These are phyloP conservation scores for Argyra leucocephala DNA, from an alignment of 2,888 invertebrate species.

Conservation along the genomic window DNA sequence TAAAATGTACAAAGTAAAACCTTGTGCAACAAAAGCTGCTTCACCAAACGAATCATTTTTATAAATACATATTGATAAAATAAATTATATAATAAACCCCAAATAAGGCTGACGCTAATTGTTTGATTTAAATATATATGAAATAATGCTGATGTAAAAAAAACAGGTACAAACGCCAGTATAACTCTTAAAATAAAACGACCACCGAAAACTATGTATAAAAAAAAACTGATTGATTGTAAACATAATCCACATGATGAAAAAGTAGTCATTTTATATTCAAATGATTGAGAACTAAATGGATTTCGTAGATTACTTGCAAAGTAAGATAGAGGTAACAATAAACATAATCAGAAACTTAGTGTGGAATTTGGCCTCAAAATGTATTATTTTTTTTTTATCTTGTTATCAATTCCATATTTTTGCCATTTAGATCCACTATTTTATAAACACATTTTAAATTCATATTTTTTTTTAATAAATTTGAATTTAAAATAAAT, in stretches of 20 bases:
- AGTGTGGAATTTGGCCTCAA: conserved; percentile 54
- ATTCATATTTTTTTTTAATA: too few species aligned
- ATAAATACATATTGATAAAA: conserved; percentile 38
- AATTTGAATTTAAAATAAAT: too few species aligned
- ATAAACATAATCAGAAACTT: conserved; percentile 61
- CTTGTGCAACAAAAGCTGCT: conserved; percentile 60
- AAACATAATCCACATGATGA: conserved; percentile 48
- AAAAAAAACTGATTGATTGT: conserved; percentile 42
- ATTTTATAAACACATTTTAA: conserved; percentile 14
- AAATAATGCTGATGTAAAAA: conserved; percentile 26
- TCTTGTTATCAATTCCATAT: conserved; percentile 23
- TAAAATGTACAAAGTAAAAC: conserved; percentile 51
- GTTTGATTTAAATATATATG: conserved; percentile 24
- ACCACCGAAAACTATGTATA: conserved; percentile 26
- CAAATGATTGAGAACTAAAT: conserved; percentile 34
- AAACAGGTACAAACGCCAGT: conserved; percentile 29
- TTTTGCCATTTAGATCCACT: conserved; percentile 22
- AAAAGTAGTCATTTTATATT: conserved; percentile 47
- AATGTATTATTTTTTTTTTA: conserved; percentile 27
- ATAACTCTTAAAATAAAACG: conserved; percentile 25
- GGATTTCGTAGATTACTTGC: conserved; percentile 46
- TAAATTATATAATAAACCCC: conserved; percentile 47
- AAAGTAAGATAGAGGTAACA: conserved; percentile 57
- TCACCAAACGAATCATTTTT: conserved; percentile 55
- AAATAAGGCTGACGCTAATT: conserved; percentile 40